Conservation (phyloP, 2,797 vertebrate species). For the Acipenser ruthenus region DNA sequence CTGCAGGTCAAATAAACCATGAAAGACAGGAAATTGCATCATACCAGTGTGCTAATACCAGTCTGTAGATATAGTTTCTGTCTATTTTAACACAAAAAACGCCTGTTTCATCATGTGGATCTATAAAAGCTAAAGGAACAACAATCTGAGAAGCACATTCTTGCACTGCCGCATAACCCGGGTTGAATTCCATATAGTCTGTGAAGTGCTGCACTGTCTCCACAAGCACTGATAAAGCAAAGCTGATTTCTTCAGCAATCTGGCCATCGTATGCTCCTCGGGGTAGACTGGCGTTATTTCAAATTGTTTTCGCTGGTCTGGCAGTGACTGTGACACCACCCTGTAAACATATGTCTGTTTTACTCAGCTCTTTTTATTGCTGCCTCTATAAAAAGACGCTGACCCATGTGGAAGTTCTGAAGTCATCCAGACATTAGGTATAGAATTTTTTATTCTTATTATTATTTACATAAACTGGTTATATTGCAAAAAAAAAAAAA, state of each 20-base stretch:
- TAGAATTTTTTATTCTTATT: constrained; percentile 1
- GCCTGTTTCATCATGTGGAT: too few relatives aligned
- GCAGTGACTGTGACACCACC: constrained; percentile 1
- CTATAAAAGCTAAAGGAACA: too few relatives aligned
- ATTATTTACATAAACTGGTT: constrained; percentile 15
- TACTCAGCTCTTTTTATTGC: background rate
- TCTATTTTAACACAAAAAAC: too few relatives aligned
- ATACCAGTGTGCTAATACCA: constrained; percentile 15
- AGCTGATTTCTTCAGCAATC: too few relatives aligned
- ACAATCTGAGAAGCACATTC: too few relatives aligned
- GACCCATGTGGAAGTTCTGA: constrained; percentile 14
- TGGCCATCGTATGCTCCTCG: too few relatives aligned
- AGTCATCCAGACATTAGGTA: constrained; percentile 20
- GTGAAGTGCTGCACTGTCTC: too few relatives aligned
- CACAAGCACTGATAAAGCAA: too few relatives aligned
- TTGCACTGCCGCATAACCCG: too few relatives aligned
- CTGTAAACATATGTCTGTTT: background rate
- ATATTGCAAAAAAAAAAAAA: too few relatives aligned
- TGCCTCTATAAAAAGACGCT: constrained; percentile 26
- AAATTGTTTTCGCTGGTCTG: constrained; percentile 28
- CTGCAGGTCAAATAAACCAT: constrained; percentile 18
- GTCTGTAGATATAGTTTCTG: too few relatives aligned
- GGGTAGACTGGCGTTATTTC: background rate
- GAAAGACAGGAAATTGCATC: constrained; percentile 40
- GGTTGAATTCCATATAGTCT: too few relatives aligned